Evolutionary conservation across 2,113 vertebrate genomes (phyloP).

Genomic region (Chaetops frenatus): DNA sequence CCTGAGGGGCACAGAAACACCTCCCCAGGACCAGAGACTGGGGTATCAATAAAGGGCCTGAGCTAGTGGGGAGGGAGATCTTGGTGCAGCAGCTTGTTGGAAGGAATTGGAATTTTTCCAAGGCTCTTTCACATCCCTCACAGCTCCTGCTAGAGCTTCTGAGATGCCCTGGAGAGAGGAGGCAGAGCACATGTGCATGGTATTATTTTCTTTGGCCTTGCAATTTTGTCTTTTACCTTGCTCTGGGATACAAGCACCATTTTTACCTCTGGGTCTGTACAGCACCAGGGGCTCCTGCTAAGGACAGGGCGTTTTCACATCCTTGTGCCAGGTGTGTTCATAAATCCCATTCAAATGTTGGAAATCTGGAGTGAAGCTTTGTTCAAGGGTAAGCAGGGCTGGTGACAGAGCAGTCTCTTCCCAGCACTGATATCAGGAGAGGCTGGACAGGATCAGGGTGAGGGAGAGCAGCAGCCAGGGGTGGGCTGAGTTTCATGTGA

Average conservation of each 20-base stretch:
- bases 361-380: background rate
- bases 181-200: background rate
- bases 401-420: background rate
- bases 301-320: background rate
- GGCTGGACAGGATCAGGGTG: background rate
- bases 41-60: background rate
- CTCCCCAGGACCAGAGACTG: background rate
- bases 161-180: background rate
- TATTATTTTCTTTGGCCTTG: background rate
- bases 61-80: background rate
- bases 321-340: background rate
- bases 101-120: background rate
- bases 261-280: background rate
- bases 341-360: background rate
- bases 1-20: background rate
- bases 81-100: background rate
- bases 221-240: background rate
- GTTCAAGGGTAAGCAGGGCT: background rate
- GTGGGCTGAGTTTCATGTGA: background rate
- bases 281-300: background rate
- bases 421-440: background rate
- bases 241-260: background rate
- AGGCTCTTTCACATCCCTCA: background rate
- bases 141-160: background rate
- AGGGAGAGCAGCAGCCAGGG: background rate